Percentiles rank a stretch among this genome's conserved stretches.
phyloP scores from a whole-genome alignment of 2,797 vertebrate genomes.

The Jordanella pulchra region DNA sequence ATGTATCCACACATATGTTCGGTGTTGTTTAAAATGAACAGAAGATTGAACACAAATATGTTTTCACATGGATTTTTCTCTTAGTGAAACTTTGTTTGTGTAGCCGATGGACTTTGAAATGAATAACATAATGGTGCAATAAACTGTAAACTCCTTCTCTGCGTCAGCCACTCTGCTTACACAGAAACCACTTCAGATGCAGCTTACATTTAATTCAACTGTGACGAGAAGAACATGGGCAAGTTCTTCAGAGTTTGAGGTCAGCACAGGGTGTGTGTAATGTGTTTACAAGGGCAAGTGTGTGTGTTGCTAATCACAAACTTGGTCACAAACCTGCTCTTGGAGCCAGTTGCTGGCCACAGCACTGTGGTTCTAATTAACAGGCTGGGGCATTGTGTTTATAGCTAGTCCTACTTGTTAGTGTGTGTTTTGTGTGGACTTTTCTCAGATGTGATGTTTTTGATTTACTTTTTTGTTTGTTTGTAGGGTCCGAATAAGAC shows the following conservation, averaged over 20 bases:
- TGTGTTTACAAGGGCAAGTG: slow-evolving; percentile 75
- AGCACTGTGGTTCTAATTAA: slow-evolving; percentile 76
- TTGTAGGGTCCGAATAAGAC: slow-evolving; percentile 38
- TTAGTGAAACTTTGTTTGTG: slow-evolving; percentile 62
- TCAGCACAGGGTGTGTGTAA: slow-evolving; percentile 73
- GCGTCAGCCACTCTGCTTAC: slow-evolving; percentile 59
- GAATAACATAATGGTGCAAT: slow-evolving; percentile 62
- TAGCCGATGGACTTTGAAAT: slow-evolving; percentile 65
- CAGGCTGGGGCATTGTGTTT: slow-evolving; percentile 60
- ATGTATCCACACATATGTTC: slow-evolving; percentile 28
- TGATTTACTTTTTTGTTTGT: slow-evolving; percentile 40
- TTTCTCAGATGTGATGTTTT: slow-evolving; percentile 24
- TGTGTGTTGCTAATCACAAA: slow-evolving; percentile 78
- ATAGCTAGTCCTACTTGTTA: slow-evolving; percentile 34
- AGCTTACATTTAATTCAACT: slow-evolving; percentile 66
- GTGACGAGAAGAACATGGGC: slow-evolving; percentile 70
- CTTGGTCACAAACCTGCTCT: slow-evolving; percentile 75
- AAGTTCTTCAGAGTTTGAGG: slow-evolving; percentile 69
- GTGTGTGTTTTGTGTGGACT: slow-evolving; percentile 23
- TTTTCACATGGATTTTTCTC: slow-evolving; percentile 60
- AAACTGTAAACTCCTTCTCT: slow-evolving; percentile 62
- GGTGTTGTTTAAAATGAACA: slow-evolving; percentile 22
- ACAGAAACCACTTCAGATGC: slow-evolving; percentile 75
- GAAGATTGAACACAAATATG: slow-evolving; percentile 21
- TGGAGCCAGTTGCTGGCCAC: slow-evolving; percentile 69